phyloP scores from a whole-genome alignment of 2,113 vertebrate species.

The Rhodinocichla rosea region DNA sequence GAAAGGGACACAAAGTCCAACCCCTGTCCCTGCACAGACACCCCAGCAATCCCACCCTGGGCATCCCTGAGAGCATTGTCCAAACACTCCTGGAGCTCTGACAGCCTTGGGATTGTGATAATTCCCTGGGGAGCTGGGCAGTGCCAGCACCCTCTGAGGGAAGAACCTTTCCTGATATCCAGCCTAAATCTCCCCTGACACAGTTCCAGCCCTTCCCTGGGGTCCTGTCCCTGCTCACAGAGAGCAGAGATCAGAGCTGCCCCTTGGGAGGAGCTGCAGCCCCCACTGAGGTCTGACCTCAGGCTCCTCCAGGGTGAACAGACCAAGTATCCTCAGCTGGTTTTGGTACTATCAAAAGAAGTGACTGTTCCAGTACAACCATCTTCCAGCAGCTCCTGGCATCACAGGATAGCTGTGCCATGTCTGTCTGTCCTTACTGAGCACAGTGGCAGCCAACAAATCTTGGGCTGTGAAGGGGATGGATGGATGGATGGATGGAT shows the following conservation, averaged over 20 bases:
- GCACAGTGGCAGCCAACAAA: not conserved
- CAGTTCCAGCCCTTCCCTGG: not conserved
- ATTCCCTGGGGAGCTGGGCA: not conserved
- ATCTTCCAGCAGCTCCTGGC: not conserved
- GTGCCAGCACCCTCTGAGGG: not conserved
- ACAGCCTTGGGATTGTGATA: rapidly evolving
- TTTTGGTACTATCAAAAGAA: not conserved
- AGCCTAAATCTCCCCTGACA: rapidly evolving
- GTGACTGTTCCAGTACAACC: not conserved
- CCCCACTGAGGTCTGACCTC: not conserved
- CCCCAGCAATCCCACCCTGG: not conserved
- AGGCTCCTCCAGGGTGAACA: not conserved
- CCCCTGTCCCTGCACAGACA: not conserved
- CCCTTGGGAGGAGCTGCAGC: not conserved
- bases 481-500: not conserved
- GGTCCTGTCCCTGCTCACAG: not conserved
- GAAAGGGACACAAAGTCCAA: not conserved
- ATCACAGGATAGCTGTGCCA: rapidly evolving
- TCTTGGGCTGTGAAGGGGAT: not conserved
- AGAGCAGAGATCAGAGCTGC: not conserved
- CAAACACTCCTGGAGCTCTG: not conserved
- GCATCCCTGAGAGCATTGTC: rapidly evolving
- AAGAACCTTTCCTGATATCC: not conserved
- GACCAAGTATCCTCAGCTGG: not conserved
- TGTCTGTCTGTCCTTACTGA: rapidly evolving